Evolutionary conservation across 1,140 invertebrate species (phyloP).

Genomic region (Panulirus ornatus): DNA sequence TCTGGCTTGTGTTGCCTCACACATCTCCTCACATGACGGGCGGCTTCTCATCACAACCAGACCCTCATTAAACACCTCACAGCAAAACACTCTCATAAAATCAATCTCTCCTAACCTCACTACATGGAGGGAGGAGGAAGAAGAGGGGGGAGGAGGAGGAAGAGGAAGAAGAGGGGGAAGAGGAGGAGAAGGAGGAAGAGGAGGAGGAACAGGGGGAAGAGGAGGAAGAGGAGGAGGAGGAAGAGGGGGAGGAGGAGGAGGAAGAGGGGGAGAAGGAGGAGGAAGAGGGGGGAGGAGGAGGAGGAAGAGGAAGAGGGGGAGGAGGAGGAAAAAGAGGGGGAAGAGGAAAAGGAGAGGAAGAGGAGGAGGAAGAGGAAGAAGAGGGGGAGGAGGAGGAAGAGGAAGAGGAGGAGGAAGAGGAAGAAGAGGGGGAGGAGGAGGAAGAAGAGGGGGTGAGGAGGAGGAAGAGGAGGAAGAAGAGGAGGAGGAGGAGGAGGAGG

Average conservation of each 20-base stretch:
- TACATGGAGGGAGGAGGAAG: neutral
- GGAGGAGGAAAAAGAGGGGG: neutral
- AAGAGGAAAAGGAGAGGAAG: neutral
- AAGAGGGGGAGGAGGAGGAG: neutral
- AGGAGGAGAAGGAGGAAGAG: neutral
- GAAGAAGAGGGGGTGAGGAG: too few relatives aligned
- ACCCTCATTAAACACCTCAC: too few relatives aligned
- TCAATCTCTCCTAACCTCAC: neutral
- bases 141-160: neutral
- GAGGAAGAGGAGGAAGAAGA: neutral
- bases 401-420: neutral
- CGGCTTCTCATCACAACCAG: too few relatives aligned
- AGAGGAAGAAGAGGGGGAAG: neutral
- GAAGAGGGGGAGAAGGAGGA: neutral
- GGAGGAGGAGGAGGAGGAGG: neutral
- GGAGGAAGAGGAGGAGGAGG: neutral
- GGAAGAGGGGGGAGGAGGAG: neutral
- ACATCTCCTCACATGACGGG: too few relatives aligned
- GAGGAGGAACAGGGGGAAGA: neutral
- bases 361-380: neutral
- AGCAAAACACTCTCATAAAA: too few relatives aligned
- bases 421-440: neutral
- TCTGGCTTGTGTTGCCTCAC: too few relatives aligned
- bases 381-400: neutral
- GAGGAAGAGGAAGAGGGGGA: too few relatives aligned